Evolutionary conservation across 1,140 invertebrate species (phyloP), one percentile per base, ranked within the genome.

Genomic region (Pseudomyrmex cubaensis): DNA sequence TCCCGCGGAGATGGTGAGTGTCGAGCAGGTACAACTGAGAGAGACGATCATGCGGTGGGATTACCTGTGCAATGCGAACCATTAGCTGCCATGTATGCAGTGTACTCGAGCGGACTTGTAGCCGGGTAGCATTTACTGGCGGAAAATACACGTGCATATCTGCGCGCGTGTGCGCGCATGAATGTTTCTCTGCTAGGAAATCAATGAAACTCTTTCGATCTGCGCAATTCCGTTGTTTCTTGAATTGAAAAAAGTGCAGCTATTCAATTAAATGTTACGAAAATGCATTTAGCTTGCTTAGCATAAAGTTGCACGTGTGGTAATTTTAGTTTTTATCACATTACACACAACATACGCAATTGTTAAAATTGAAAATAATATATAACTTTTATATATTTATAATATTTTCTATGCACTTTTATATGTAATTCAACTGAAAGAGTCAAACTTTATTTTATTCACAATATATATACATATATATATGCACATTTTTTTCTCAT

Each of bases 31-130:
- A 82, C 61, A 74, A 83, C 78, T 70, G 70, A 52, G 67, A 87
- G 86, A 86, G 82, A 80, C 82, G 73, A 86, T 90, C 86, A 85
- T 86, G 84, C 84, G 89, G 86, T 87, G 63, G 84, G 89, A 90
- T 90, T 89, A 90, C 77, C 84, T 64, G 84, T 87, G 86, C 86
- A 85, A 67, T 67, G 86, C 57, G 89, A 86, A 84, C 88, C 90
- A 90, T 90, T 90, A 90, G 88, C 87, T 67, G 77, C 62, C 75
- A 69, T 90, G 90, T 90, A 83, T 90, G 88, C 90, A 89, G 64
- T 90, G 86, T 90, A 90, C 90, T 90, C 80, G 77, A 90, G 84
- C 75, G 84, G 82, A 88, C 90, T 88, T 89, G 89, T 90, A 90
- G 25, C 69, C 61, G 56, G 70, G 46, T 67, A 57, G 88, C 54